phyloP scores from a whole-genome alignment of 2,888 invertebrate genomes.

The Amiota minor region DNA sequence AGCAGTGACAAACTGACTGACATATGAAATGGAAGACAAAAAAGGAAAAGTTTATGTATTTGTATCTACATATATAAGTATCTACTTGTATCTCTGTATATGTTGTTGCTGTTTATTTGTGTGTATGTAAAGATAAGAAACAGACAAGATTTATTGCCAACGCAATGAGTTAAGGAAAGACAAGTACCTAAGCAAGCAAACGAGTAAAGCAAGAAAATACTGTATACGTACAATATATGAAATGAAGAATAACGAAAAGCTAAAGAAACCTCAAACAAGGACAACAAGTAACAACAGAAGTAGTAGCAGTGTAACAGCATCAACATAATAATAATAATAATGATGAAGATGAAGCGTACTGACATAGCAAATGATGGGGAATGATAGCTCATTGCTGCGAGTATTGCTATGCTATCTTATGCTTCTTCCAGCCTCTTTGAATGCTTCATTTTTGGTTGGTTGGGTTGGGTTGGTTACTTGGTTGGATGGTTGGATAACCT shows the following conservation, averaged over 20 bases:
- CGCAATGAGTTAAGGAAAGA: constrained; percentile 72
- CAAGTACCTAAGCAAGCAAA: constrained; percentile 61
- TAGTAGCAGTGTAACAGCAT: constrained; percentile 28
- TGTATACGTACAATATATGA: too few relatives aligned
- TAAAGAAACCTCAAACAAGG: constrained; percentile 41
- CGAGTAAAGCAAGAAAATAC: constrained; percentile 30
- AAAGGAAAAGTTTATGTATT: neutral
- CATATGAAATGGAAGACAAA: constrained; percentile 34
- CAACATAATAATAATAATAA: constrained; percentile 58
- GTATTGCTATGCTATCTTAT: too few relatives aligned
- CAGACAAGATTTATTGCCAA: constrained; percentile 70
- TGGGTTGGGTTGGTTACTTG: neutral
- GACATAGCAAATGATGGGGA: constrained; percentile 68
- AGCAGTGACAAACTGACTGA: constrained; percentile 21
- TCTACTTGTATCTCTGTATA: neutral
- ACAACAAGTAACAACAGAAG: constrained; percentile 33
- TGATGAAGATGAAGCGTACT: constrained; percentile 66
- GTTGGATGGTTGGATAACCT: constrained; percentile 1
- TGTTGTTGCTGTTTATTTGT: neutral
- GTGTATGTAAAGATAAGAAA: constrained; percentile 58
- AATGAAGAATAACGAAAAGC: constrained; percentile 36
- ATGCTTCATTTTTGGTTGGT: too few relatives aligned
- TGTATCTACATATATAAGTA: neutral
- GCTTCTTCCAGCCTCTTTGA: too few relatives aligned
- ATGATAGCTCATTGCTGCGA: constrained; percentile 45